Base-by-base conservation (phyloP, 2,888 invertebrate species). In the Sinhomidia bicolor region DNA sequence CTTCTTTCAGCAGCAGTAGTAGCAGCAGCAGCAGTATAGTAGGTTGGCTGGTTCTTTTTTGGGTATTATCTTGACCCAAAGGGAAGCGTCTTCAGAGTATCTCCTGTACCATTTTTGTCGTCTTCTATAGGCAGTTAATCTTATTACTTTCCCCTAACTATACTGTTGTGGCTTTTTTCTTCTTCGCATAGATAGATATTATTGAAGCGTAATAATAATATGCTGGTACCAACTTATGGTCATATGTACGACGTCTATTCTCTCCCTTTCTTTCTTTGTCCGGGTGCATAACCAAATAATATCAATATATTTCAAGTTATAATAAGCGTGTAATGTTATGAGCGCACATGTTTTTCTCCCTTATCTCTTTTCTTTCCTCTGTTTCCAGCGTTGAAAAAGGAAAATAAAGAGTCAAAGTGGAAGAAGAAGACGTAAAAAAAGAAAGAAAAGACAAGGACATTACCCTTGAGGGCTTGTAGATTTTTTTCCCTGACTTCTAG, bases 401-500 rank as follows among this genome's bases (percentile, higher is more conserved):
- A 85, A 85, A 85, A 85, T 74, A 57, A 74, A 14, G 54, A 84
- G 79, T 65, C 44, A 44, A 54, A 68, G 68, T n/a, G n/a, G n/a
- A 44, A 71, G 62, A 65, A 23, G 81, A 62, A 71, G 60, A 68
- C 32, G 85, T 74, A 74, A 76, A 76, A 76, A 74, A 14, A 74
- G 62, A 54, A 74, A 51, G 78, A 57, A 86, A 78, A 80, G 82
- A 60, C 87, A 82, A 81, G 81, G 86, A 87, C 81, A 81, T 82
- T 87, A 57, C 87, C 80, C 80, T 87, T 32, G 76, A 82, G 87
- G 86, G 81, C 65, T 82, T 87, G 87, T 76, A 62, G 76, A 65
- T 82, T 87, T 86, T 85, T 79, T 62, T 47, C 84, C 68, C 29
- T 74, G 80, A 86, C 86, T 80, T 87, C 82, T 87, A 60, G 36